phyloP scores from a whole-genome alignment of 2,113 vertebrate genomes.

The Oenanthe melanoleuca region DNA sequence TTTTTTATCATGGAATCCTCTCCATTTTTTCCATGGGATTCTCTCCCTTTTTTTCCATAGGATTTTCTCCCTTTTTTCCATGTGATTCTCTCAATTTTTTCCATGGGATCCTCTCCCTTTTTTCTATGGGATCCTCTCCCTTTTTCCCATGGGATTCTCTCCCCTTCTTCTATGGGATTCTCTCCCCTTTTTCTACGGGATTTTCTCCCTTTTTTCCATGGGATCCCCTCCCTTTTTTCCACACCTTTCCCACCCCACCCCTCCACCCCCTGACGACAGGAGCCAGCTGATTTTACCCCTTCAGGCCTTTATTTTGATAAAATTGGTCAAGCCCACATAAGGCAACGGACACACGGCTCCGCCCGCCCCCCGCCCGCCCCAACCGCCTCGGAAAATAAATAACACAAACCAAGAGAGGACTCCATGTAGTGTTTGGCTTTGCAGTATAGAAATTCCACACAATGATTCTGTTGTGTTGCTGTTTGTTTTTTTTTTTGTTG shows the following conservation, averaged over 20 bases:
- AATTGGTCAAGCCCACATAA: conserved; percentile 69
- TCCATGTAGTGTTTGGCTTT: conserved; percentile 66
- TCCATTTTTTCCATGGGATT: no score
- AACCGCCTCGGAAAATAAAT: conserved; percentile 27
- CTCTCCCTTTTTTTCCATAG: no score
- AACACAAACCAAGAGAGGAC: conserved; percentile 58
- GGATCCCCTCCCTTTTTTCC: no score
- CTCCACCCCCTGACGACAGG: neutral
- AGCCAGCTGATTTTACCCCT: conserved; percentile 10
- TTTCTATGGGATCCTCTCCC: no score
- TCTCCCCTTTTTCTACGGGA: neutral
- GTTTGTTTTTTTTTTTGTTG: neutral
- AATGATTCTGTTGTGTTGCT: neutral
- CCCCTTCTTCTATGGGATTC: neutral
- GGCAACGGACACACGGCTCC: conserved; percentile 56
- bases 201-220: neutral
- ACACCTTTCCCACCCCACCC: fast-evolving
- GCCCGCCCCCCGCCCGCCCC: conserved; percentile 5
- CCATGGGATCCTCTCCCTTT: no score
- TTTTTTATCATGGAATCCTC: no score
- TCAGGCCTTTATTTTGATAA: conserved; percentile 63
- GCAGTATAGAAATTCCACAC: conserved; percentile 69
- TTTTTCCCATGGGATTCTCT: no score
- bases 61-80: no score
- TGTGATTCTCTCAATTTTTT: no score